These are phyloP conservation scores for Acronicta leporina DNA, from an alignment of 2,888 invertebrate genomes.

Conservation along the genomic window DNA sequence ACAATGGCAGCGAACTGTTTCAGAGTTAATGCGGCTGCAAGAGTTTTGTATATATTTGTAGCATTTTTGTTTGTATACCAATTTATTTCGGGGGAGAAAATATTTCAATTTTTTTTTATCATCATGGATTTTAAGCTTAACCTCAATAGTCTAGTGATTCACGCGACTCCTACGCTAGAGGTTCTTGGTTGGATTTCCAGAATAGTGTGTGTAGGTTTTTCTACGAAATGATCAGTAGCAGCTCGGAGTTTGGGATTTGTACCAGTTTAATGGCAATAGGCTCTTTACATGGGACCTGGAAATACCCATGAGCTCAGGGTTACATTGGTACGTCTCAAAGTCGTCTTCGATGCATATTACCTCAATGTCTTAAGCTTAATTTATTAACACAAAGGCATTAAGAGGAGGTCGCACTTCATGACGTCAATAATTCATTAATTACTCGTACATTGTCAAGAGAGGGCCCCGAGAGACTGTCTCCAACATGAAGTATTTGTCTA, in stretches of 20 bases:
- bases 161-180: no score
- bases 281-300: no score
- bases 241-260: no score
- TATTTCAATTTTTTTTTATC: background rate
- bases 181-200: no score
- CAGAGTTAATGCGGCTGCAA: conserved; percentile 12
- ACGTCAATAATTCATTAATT: conserved; percentile 35
- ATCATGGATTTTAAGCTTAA: no score
- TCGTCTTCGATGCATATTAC: no score
- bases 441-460: background rate
- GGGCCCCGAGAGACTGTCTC: background rate
- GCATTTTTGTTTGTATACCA: background rate
- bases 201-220: no score
- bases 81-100: background rate
- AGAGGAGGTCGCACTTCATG: conserved; percentile 1
- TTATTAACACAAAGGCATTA: conserved; percentile 1
- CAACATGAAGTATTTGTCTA: conserved; percentile 1
- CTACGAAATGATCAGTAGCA: no score
- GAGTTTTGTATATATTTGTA: conserved; percentile 4
- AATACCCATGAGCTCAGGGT: no score
- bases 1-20: conserved; percentile 10
- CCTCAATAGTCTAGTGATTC: no score
- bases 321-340: no score
- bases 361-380: background rate
- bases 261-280: no score